Conservation (phyloP, 2,888 invertebrate species). For the Neria commutata region DNA sequence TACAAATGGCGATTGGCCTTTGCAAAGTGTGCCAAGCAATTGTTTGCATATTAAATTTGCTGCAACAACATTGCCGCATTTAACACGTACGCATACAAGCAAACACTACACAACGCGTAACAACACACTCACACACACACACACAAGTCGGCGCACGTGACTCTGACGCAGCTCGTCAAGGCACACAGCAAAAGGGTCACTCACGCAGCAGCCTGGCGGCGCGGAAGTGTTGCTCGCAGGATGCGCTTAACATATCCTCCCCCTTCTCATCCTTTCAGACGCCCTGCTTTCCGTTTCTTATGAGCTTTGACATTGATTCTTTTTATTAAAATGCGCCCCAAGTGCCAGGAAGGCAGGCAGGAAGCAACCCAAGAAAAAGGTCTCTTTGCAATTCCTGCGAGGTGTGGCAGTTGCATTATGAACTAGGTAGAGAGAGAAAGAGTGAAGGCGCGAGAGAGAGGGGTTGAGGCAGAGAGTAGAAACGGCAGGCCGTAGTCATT, state of each 20-base stretch:
- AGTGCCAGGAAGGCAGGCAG: too few relatives aligned
- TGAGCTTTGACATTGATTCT: not conserved
- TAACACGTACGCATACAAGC: not conserved
- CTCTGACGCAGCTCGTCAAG: too few relatives aligned
- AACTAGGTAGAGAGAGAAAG: too few relatives aligned
- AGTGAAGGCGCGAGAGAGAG: too few relatives aligned
- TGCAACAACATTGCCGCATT: not conserved
- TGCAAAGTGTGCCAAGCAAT: not conserved
- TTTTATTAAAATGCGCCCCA: not conserved
- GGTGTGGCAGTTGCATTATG: not conserved
- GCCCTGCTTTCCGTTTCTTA: too few relatives aligned
- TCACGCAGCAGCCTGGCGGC: not conserved
- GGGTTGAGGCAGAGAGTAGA: too few relatives aligned
- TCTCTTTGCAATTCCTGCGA: not conserved
- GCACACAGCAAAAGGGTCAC: slow-evolving; percentile 2
- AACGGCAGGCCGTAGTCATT: too few relatives aligned
- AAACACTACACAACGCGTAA: too few relatives aligned
- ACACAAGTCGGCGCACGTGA: too few relatives aligned
- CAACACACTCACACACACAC: not conserved
- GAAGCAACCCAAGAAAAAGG: too few relatives aligned
- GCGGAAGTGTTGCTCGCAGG: not conserved
- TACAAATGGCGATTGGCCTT: too few relatives aligned
- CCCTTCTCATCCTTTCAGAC: too few relatives aligned
- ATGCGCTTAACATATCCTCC: not conserved
- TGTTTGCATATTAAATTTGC: not conserved